A percentile compares a stretch with the other conserved stretches of the same genome.
Conservation (phyloP, 2,113 vertebrate genomes). For the Nycticryphes semicollaris region DNA sequence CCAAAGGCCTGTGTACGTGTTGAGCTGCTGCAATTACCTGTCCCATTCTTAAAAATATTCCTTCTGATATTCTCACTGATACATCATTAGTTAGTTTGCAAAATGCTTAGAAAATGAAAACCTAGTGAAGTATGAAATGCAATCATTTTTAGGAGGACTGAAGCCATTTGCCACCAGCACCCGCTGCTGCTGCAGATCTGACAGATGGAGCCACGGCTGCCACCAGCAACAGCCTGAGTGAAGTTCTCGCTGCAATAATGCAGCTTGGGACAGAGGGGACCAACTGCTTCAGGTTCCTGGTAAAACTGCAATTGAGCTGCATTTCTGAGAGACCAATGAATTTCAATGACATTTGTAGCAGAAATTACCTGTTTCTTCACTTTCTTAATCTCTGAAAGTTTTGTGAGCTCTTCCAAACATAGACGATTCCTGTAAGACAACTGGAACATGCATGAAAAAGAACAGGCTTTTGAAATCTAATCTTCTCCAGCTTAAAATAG, state of each 20-base stretch:
- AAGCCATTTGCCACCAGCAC: fast-evolving
- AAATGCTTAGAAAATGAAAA: not conserved
- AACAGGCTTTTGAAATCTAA: constrained; percentile 77
- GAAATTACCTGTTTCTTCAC: not conserved
- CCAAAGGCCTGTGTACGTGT: fast-evolving
- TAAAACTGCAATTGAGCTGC: not conserved
- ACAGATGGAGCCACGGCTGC: fast-evolving
- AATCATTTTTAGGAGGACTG: not conserved
- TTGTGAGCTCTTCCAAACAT: not conserved
- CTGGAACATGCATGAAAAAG: constrained; percentile 66
- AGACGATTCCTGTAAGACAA: constrained; percentile 58
- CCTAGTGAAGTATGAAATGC: not conserved
- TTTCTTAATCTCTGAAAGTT: not conserved
- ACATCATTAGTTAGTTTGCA: not conserved
- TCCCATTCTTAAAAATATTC: not conserved
- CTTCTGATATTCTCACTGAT: not conserved
- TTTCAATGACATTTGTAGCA: not conserved
- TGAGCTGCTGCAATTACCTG: not conserved
- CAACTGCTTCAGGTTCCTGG: not conserved
- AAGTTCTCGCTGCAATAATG: fast-evolving
- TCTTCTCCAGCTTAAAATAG: constrained; percentile 47
- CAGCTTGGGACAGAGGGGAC: not conserved
- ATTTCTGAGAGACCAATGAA: not conserved
- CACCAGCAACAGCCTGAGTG: fast-evolving
- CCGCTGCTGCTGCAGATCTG: not conserved